A percentile compares a stretch with the other conserved stretches of the same genome.
These are phyloP conservation scores for Gryllus longicercus DNA, from an alignment of 2,888 invertebrate genomes.

Conservation along the genomic window DNA sequence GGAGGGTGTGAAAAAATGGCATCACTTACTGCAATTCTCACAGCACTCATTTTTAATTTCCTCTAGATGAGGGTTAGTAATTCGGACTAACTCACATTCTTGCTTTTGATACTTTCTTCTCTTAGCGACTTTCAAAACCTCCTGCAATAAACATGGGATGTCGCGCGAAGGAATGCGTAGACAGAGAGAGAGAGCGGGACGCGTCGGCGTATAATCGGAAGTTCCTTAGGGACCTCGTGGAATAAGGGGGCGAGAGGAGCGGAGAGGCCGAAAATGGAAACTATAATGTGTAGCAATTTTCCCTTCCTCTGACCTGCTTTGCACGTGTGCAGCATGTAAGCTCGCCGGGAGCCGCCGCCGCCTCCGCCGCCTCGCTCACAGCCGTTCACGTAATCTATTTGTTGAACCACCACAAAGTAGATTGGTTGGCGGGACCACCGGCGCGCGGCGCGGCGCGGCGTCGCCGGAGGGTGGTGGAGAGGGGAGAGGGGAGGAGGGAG, in stretches of 20 bases:
- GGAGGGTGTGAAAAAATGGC: no score
- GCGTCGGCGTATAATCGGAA: conserved; percentile 29
- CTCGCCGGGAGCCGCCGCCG: conserved; percentile 21
- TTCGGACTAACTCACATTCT: no score
- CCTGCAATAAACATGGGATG: no score
- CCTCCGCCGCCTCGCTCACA: conserved; percentile 20
- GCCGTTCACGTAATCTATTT: conserved; percentile 39
- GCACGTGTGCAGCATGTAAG: conserved; percentile 33
- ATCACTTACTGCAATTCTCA: no score
- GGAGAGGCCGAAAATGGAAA: conserved; percentile 31
- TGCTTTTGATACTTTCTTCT: no score
- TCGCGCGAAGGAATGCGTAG: no score
- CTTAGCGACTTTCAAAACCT: no score
- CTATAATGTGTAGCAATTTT: conserved; percentile 40
- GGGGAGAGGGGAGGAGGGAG: conserved; percentile 23
- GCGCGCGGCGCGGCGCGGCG: conserved; percentile 23
- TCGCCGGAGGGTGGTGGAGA: conserved; percentile 20
- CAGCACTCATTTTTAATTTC: no score
- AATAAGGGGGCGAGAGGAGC: not conserved
- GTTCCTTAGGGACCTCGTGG: conserved; percentile 29
- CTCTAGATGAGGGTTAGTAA: no score
- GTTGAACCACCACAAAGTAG: conserved; percentile 38
- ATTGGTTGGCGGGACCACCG: conserved; percentile 31
- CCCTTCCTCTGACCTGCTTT: conserved; percentile 43
- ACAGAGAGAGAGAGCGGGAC: not conserved